Evolutionary conservation across 2,113 vertebrate genomes (phyloP).

Genomic region (Pollachius pollachius): DNA sequence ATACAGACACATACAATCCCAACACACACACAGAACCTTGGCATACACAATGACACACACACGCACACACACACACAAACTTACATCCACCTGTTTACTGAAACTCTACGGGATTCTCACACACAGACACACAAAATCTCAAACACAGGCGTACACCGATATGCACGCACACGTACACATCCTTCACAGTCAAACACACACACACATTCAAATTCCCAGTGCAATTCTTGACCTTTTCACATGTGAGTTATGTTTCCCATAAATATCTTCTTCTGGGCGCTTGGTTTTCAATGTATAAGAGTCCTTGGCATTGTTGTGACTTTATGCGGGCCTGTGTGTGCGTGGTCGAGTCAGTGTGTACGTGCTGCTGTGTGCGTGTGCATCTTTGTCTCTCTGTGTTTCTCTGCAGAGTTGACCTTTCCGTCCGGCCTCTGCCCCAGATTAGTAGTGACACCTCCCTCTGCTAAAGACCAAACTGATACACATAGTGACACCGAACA

Average conservation of each 20-base stretch:
- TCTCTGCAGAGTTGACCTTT: slow-evolving; percentile 67
- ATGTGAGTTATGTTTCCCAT: slow-evolving; percentile 55
- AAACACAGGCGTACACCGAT: slow-evolving; percentile 8
- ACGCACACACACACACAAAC: background rate
- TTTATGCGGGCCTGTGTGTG: background rate
- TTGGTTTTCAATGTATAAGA: slow-evolving; percentile 38
- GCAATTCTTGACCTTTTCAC: slow-evolving; percentile 66
- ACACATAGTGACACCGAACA: slow-evolving; percentile 50
- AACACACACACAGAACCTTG: slow-evolving; percentile 4
- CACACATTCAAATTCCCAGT: slow-evolving; percentile 38
- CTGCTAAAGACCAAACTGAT: slow-evolving; percentile 65
- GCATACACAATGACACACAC: background rate
- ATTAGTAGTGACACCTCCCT: slow-evolving; percentile 72
- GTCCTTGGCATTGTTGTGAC: slow-evolving; percentile 19
- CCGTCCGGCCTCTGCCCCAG: slow-evolving; percentile 64
- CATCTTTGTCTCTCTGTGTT: slow-evolving; percentile 45
- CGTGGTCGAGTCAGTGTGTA: slow-evolving; percentile 16
- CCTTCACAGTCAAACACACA: slow-evolving; percentile 5
- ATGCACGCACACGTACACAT: slow-evolving; percentile 6
- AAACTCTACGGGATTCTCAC: background rate
- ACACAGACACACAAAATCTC: background rate
- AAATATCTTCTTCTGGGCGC: slow-evolving; percentile 61
- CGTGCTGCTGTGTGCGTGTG: slow-evolving; percentile 25
- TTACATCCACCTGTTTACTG: background rate
- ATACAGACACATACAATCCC: background rate